Evolutionary conservation across 2,113 vertebrate species (phyloP), one percentile per base, ranked within the genome.

Genomic region (Neotragus moschatus): DNA sequence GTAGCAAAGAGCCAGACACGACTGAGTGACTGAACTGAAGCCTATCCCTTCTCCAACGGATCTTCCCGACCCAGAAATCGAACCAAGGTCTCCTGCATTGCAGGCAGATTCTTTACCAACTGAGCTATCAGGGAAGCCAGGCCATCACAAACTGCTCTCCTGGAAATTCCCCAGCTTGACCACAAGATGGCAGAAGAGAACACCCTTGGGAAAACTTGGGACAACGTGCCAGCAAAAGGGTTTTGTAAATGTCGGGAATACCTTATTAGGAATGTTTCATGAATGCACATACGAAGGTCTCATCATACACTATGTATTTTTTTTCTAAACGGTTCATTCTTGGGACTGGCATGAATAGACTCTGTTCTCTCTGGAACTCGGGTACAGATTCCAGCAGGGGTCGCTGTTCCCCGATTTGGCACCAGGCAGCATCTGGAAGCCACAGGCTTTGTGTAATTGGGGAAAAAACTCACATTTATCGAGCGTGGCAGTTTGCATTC

Each of bases 111-210:
- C 63, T 70, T 36, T 36, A 36, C n/a, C 63, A 12, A 23, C 63
- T 23, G n/a, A 70, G 9, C n/a, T 12, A 39, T 39, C 66, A 3
- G 19, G 66, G 5, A 70, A 23, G n/a, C n/a, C n/a, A 63, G 6
- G 55, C 36, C 26, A 66, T 2, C 7, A 15, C 19, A 12, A 55
- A 88, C 60, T 5, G 36, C 86, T 33, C 26, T n/a, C 60, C 56
- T 60, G 85, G 19, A 43, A 94, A 28, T 96, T 79, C 58, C 36
- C 55, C 8, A 1, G 4, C 0, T 13, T 73, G 75, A 55, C 95
- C 98, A 92, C 94, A 43, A 88, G 97, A 28, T 90, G 97, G 96
- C 98, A 66, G 80, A 84, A 56, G 60, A 97, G 90, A 23, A 85
- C 85, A 28, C 4, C 2, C 26, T 56, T 58, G 25, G 16, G 43